These are phyloP conservation scores for Mustela nigripes DNA, from an alignment of 2,113 vertebrate genomes.

Conservation along the genomic window DNA sequence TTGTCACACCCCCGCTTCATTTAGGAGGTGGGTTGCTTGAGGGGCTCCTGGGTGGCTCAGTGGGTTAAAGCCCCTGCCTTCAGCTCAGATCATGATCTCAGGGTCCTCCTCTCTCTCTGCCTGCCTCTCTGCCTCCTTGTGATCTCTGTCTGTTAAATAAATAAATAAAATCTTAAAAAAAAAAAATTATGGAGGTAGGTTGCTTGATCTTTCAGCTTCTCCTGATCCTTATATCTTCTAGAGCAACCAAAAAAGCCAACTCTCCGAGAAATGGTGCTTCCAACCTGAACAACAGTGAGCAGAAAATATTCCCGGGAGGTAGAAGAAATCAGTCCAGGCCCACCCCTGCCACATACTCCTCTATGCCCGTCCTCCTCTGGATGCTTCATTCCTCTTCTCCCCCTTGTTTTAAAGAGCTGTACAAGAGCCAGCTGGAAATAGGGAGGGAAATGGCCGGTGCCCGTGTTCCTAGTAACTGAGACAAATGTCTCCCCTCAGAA, in stretches of 20 bases:
- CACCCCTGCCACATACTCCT: not conserved
- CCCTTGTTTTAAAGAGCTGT: not conserved
- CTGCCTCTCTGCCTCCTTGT: too few species aligned
- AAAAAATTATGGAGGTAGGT: not conserved
- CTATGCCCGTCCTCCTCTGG: fast-evolving
- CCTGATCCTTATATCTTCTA: not conserved
- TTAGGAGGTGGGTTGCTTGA: not conserved
- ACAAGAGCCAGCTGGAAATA: not conserved
- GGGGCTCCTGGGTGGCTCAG: too few species aligned
- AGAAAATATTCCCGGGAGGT: not conserved
- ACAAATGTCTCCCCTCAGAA: not conserved
- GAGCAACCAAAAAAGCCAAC: not conserved
- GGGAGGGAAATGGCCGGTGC: not conserved
- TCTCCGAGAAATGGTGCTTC: not conserved
- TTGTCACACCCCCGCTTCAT: not conserved
- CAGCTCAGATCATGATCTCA: too few species aligned
- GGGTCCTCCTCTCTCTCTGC: too few species aligned
- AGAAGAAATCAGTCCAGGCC: not conserved
- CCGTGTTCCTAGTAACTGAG: not conserved
- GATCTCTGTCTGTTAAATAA: too few species aligned
- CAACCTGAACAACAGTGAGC: not conserved
- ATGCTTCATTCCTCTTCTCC: not conserved
- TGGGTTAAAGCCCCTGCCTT: too few species aligned
- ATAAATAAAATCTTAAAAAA: too few species aligned
- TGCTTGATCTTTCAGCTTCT: not conserved